These are phyloP conservation scores for Rynchops niger DNA, from an alignment of 2,113 vertebrate genomes.

Conservation along the genomic window DNA sequence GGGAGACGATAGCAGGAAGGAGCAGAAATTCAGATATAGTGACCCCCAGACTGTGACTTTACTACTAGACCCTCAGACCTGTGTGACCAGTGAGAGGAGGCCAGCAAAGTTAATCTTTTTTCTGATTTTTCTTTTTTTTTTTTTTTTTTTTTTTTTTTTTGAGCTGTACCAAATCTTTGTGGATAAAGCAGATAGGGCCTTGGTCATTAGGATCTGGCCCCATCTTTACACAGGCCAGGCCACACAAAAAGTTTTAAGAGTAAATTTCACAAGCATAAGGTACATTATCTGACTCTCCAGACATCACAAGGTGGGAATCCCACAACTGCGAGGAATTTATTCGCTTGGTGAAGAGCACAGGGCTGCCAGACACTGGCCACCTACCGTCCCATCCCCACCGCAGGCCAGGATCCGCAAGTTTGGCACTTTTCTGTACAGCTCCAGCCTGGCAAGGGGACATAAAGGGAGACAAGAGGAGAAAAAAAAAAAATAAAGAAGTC, in stretches of 20 bases:
- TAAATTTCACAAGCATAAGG: not conserved
- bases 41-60: not conserved
- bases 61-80: not conserved
- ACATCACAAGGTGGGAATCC: not conserved
- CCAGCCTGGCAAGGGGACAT: constrained; percentile 59
- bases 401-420: constrained; percentile 84
- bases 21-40: not conserved
- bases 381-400: constrained; percentile 84
- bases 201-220: not conserved
- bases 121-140: too few species aligned
- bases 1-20: not conserved
- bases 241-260: not conserved
- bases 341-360: accelerated
- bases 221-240: not conserved
- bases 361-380: not conserved
- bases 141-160: not conserved
- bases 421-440: constrained; percentile 83
- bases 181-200: not conserved
- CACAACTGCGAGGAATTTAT: not conserved
- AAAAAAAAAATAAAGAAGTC: not conserved
- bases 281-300: not conserved
- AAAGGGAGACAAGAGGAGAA: not conserved
- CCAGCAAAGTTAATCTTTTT: not conserved
- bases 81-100: not conserved
- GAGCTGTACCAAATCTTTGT: not conserved